Conservation (phyloP, 1,140 invertebrate species). For the Temnothorax curvispinosus region DNA sequence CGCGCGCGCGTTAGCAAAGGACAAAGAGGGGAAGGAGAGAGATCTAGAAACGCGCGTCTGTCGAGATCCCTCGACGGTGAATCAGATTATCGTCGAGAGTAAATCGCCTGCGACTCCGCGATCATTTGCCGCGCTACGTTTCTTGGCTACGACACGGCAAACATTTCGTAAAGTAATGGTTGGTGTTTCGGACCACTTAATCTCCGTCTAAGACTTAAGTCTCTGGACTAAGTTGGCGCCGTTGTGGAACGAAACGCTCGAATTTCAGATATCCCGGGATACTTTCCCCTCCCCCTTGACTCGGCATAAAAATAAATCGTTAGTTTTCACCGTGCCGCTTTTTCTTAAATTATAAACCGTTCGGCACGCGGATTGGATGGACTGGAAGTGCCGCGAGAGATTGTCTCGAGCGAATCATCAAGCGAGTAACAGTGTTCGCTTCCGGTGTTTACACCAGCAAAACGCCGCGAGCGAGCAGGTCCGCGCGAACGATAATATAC, state of each 20-base stretch:
- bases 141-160: background rate
- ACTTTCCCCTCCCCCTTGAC: background rate
- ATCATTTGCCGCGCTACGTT: constrained; percentile 22
- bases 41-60: constrained; percentile 59
- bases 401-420: constrained; percentile 42
- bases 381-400: constrained; percentile 42
- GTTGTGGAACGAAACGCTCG: background rate
- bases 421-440: constrained; percentile 49
- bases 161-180: constrained; percentile 19
- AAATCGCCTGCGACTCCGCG: constrained; percentile 9
- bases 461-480: constrained; percentile 33
- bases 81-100: constrained; percentile 54
- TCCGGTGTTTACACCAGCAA: constrained; percentile 67
- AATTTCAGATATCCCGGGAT: background rate
- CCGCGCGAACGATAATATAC: constrained; percentile 67
- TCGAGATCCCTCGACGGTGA: constrained; percentile 63
- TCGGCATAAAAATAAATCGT: constrained; percentile 36
- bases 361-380: background rate
- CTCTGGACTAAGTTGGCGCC: constrained; percentile 1
- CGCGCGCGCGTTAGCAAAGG: background rate
- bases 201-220: background rate
- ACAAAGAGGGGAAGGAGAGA: constrained; percentile 40
- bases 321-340: background rate
- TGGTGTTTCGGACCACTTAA: constrained; percentile 15
- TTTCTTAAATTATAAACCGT: constrained; percentile 33